These are phyloP conservation scores for Sweltsa coloradensis DNA, from an alignment of 1,140 invertebrate genomes.

Conservation along the genomic window DNA sequence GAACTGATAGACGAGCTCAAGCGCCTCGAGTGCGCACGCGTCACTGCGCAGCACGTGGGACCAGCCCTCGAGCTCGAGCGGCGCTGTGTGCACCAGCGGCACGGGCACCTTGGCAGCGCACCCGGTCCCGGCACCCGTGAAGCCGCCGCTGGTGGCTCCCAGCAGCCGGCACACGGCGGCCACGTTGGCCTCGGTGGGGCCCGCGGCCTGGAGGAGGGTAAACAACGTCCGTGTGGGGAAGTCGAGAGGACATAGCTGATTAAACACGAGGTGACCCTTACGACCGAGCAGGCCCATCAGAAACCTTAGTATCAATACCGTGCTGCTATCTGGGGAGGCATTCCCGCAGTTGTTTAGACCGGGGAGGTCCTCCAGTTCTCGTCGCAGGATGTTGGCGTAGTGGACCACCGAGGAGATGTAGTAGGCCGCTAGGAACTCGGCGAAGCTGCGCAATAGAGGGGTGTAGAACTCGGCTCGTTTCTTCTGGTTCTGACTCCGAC, in stretches of 20 bases:
- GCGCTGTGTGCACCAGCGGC: constrained; percentile 31
- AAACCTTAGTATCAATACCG: constrained; percentile 29
- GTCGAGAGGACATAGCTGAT: constrained; percentile 34
- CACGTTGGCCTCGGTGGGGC: constrained; percentile 35
- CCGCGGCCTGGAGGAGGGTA: constrained; percentile 34
- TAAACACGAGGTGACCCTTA: constrained; percentile 33
- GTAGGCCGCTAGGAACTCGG: constrained; percentile 39
- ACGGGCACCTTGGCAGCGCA: constrained; percentile 23
- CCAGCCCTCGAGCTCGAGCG: constrained; percentile 35
- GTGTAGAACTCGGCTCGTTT: constrained; percentile 29
- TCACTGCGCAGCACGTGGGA: constrained; percentile 30
- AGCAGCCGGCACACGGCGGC: constrained; percentile 33
- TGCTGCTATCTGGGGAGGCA: constrained; percentile 10
- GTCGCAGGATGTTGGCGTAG: constrained; percentile 34
- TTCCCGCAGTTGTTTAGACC: constrained; percentile 17
- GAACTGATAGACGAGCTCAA: constrained; percentile 35
- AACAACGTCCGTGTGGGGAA: constrained; percentile 35
- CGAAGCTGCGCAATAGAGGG: constrained; percentile 35
- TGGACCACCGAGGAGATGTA: constrained; percentile 39
- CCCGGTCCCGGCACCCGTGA: constrained; percentile 22
- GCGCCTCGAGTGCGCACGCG: constrained; percentile 31
- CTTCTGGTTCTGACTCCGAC: constrained; percentile 22
- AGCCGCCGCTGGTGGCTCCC: constrained; percentile 24
- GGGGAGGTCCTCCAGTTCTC: constrained; percentile 37
- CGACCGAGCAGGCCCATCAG: constrained; percentile 35